A percentile compares a stretch with the other conserved stretches of the same genome.
These are phyloP conservation scores for Acanthopleura granulata DNA, from an alignment of 2,888 invertebrate genomes.

Conservation along the genomic window DNA sequence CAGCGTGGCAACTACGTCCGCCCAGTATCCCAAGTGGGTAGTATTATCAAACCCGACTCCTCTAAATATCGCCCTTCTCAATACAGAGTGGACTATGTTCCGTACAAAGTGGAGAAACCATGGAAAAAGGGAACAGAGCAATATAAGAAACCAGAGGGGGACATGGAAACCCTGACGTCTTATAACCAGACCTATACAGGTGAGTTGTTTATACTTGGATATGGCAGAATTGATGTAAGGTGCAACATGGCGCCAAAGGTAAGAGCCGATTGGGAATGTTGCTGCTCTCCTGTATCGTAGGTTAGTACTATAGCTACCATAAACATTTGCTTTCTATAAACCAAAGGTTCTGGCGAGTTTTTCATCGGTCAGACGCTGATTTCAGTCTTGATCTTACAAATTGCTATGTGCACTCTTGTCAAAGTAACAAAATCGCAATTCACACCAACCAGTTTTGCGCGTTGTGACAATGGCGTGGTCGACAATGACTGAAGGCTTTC, in stretches of 20 bases:
- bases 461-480: too few species aligned
- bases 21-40: neutral
- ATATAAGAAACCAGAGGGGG: conserved; percentile 61
- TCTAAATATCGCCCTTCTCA: neutral
- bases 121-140: conserved; percentile 51
- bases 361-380: too few species aligned
- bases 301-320: too few species aligned
- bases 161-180: conserved; percentile 61
- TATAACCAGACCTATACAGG: conserved; percentile 66
- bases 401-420: neutral
- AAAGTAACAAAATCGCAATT: too few species aligned
- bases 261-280: too few species aligned
- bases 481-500: too few species aligned
- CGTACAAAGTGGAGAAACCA: conserved; percentile 58
- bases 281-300: too few species aligned
- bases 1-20: conserved; percentile 4
- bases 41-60: neutral
- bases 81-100: conserved; percentile 63
- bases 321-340: too few species aligned
- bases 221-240: neutral
- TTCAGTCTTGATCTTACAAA: neutral
- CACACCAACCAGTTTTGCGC: too few species aligned
- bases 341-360: too few species aligned
- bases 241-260: too few species aligned
- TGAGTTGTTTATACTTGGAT: conserved; percentile 32